These are phyloP conservation scores for Polydesmus complanatus DNA, from an alignment of 2,888 invertebrate species.

Conservation along the genomic window DNA sequence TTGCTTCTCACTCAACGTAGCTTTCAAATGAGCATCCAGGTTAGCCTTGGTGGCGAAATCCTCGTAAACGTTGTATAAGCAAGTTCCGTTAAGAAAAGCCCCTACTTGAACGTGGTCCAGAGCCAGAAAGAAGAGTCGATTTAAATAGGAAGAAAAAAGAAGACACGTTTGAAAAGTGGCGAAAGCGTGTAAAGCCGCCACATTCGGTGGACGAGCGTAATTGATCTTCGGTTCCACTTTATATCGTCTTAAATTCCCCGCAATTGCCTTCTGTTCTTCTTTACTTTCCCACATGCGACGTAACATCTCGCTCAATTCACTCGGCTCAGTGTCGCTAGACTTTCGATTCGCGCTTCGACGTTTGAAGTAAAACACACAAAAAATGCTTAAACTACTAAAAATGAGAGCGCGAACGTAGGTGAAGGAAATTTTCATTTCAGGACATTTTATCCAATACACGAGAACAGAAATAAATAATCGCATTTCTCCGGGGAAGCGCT, in stretches of 20 bases:
- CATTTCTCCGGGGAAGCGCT: constrained; percentile 4
- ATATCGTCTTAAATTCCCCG: constrained; percentile 21
- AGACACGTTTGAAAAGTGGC: constrained; percentile 30
- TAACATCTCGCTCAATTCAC: no score
- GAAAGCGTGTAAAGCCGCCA: constrained; percentile 26
- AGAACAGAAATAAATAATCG: background rate
- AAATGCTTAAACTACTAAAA: background rate
- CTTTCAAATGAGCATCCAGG: no score
- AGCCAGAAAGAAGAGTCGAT: constrained; percentile 24
- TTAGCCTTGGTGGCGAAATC: no score
- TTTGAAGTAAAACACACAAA: background rate
- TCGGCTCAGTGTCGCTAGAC: background rate
- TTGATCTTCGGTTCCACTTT: constrained; percentile 19
- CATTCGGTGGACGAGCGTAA: constrained; percentile 21
- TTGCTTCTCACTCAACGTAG: no score
- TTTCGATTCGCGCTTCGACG: background rate
- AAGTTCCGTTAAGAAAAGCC: constrained; percentile 3
- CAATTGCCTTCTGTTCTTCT: constrained; percentile 3
- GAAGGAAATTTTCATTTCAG: background rate
- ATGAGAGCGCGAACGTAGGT: background rate
- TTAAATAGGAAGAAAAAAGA: constrained; percentile 25
- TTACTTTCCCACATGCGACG: background rate
- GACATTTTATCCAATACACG: constrained; percentile 5
- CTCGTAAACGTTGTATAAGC: constrained; percentile 4
- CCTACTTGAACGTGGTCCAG: background rate